Conservation (phyloP, 2,888 invertebrate genomes). For the Nasonovia ribisnigri region DNA sequence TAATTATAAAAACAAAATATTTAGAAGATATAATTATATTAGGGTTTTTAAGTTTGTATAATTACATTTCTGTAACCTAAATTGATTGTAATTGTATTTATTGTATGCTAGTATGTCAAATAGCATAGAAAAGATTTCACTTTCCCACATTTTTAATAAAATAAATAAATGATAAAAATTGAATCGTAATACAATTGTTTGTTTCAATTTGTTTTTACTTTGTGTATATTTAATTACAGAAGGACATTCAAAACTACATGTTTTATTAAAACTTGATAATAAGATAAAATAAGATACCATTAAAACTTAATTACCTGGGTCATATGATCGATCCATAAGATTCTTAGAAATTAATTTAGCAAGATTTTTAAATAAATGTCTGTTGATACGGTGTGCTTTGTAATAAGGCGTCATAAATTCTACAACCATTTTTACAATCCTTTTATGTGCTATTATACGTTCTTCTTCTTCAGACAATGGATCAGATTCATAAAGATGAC, state of each 20-base stretch:
- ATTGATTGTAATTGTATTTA: neutral
- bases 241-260: neutral
- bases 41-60: neutral
- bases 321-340: conserved; percentile 66
- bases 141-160: neutral
- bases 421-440: conserved; percentile 68
- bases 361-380: conserved; percentile 68
- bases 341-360: conserved; percentile 68
- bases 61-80: neutral
- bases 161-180: neutral
- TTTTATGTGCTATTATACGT: conserved; percentile 66
- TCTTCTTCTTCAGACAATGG: conserved; percentile 66
- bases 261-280: neutral
- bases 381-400: conserved; percentile 67
- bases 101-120: neutral
- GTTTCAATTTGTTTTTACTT: neutral
- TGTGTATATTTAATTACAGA: neutral
- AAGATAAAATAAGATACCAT: neutral
- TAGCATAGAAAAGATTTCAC: neutral
- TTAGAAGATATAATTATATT: neutral
- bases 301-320: conserved; percentile 67
- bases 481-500: conserved; percentile 66
- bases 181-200: neutral
- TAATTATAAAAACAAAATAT: neutral
- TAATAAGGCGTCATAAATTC: conserved; percentile 68